These are phyloP conservation scores for Rattus rattus DNA, from an alignment of 2,113 vertebrate species.

Conservation along the genomic window DNA sequence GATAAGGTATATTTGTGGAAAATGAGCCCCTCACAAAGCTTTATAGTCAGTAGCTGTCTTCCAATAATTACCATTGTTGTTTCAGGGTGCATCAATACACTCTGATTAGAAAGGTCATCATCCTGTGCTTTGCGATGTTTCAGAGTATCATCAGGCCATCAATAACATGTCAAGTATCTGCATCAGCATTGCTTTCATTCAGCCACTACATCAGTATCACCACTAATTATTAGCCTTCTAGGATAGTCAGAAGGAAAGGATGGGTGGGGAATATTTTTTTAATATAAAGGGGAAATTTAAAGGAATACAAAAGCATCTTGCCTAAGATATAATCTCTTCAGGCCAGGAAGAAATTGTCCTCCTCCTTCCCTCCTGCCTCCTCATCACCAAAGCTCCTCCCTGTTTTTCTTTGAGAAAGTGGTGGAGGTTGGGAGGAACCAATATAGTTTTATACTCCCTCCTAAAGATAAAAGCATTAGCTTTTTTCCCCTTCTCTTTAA, in stretches of 20 bases:
- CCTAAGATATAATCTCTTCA: slow-evolving; percentile 20
- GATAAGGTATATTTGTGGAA: slow-evolving; percentile 27
- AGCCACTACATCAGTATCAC: not conserved
- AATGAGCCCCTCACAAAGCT: not conserved
- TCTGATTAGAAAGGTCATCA: slow-evolving; percentile 37
- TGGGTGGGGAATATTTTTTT: not conserved
- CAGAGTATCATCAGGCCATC: slow-evolving; percentile 9
- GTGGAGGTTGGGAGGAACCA: not conserved
- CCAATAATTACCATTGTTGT: slow-evolving; percentile 21
- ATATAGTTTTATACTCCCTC: not conserved
- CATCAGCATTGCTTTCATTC: slow-evolving; percentile 16
- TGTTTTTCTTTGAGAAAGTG: not conserved
- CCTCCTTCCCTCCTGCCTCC: not conserved
- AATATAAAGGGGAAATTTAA: slow-evolving; percentile 19
- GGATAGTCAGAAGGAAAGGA: not conserved
- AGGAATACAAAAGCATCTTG: slow-evolving; percentile 47
- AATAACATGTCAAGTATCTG: slow-evolving; percentile 22
- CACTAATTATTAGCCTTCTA: not conserved
- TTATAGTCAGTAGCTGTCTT: slow-evolving; percentile 35
- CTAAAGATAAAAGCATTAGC: slow-evolving; percentile 20
- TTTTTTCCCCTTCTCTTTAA: not conserved
- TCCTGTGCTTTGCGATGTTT: slow-evolving; percentile 39
- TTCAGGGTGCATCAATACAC: not conserved
- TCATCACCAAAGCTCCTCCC: not conserved
- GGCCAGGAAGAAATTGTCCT: not conserved